Base-by-base conservation (phyloP, 2,888 invertebrate genomes). In the Eilema sororculum region DNA sequence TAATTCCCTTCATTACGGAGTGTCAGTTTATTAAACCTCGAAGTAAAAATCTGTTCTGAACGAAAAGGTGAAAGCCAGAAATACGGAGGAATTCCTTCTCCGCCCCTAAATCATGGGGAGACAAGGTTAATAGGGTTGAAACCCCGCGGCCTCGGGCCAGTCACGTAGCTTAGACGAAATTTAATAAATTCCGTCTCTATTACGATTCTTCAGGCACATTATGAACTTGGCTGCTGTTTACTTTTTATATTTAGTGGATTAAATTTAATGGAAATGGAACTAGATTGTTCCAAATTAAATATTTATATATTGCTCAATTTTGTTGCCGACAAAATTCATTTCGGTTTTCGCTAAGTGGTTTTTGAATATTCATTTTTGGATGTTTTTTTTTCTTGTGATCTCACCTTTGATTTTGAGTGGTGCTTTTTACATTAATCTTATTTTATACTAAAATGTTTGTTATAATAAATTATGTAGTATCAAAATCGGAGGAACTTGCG, bases 111-210 rank as follows among this genome's bases (percentile, higher is more conserved):
- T 93, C 93, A 94, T 93, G 86, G 89, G 89, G 86, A 89, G 93
- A 92, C 93, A 93, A 93, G 93, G 93, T 94, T 94, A 94, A 94
- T 94, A 93, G 94, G 91, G 91, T 91, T 89, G 90, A 89, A 92
- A 90, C 90, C 89, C 86, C 86, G 78, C 88, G 88, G 90, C 88
- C 90, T 87, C 88, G 86, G 87, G 89, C 85, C 90, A 89, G 92
- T 92, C 93, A 93, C 94, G 94, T 92, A 91, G 89, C 89, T 89
- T 85, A 87, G 87, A 84, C 86, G 82, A 89, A 91, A 92, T 92
- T 92, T 91, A 92, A 93, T 93, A 92, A 93, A 92, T 90, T 90
- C 84, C 84, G 82, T 86, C 88, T 92, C 86, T 88, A 91, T 90
- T 90, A 89, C 87, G 84, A 88, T 87, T 86, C 87, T 87, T 89